phyloP scores from a whole-genome alignment of 2,113 vertebrate genomes.

The Lagopus leucura region DNA sequence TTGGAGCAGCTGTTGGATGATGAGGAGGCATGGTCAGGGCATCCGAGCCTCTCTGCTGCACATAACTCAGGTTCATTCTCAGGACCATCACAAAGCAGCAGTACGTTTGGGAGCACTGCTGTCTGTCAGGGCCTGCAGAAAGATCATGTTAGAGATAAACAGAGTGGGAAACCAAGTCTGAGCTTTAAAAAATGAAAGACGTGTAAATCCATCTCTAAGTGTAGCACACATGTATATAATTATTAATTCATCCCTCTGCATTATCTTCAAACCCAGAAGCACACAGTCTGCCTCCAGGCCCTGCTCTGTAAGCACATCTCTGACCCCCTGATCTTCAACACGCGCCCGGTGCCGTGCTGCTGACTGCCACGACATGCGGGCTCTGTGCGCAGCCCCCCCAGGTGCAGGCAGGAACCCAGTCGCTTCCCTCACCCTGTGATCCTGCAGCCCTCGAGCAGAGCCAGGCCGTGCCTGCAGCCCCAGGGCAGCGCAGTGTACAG shows the following conservation, averaged over 20 bases:
- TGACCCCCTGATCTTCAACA: slow-evolving; percentile 13
- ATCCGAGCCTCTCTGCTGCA: not conserved
- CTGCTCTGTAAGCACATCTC: slow-evolving; percentile 40
- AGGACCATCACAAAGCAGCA: not conserved
- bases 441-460: not conserved
- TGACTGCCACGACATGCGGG: not conserved
- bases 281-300: slow-evolving; percentile 47
- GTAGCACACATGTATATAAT: not conserved
- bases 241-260: slow-evolving; percentile 46
- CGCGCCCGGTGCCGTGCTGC: slow-evolving; percentile 10
- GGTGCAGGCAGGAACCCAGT: not conserved
- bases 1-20: not conserved
- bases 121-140: not conserved
- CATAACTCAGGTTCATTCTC: not conserved
- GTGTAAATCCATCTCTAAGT: slow-evolving; percentile 25
- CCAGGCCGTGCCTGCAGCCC: not conserved
- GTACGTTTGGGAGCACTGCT: not conserved
- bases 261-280: slow-evolving; percentile 23
- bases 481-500: slow-evolving; percentile 18
- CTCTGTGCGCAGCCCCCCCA: not conserved
- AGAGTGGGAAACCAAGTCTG: not conserved
- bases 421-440: not conserved
- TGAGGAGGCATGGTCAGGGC: not conserved
- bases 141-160: not conserved
- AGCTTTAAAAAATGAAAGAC: not conserved